Base-by-base conservation (phyloP, 2,888 invertebrate species). In the Cataglyphis cursor region DNA sequence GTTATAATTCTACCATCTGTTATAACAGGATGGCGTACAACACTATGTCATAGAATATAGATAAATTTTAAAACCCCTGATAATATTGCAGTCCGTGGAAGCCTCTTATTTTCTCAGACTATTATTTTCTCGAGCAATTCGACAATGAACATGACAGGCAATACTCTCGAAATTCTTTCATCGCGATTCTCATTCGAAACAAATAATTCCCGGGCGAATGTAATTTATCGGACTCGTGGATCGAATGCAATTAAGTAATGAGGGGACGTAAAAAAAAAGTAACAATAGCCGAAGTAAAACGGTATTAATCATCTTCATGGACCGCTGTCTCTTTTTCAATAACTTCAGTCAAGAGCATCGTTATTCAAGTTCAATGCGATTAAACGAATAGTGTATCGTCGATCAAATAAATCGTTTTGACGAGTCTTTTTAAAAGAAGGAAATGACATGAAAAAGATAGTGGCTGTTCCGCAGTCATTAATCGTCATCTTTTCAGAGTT, bases 101-200 rank as follows among this genome's bases (percentile, higher is more conserved):
- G 70, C 72, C 78, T 80, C 78, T 80, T 70, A 70, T 70, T 70
- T 59, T 70, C 78, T 80, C 78, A 70, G 78, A 80, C 59, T 70
- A 70, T 80, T 80, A 70, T 80, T 80, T 70, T 70, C 72, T 70
- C 59, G 24, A 44, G 72, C 73, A 35, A 70, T 70, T 70, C 78
- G 78, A 78, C 57, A 38, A 28, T 21, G 21, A 68, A 54, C 12
- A 10, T 18, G 44, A 62, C 54, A 24, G 54, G 15, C 31, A 44
- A 28, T 57, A 68, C 8, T 59, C 78, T 80, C 78, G 44, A 78
- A 70, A 78, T 70, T 59, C 57, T 70, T 31, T 70, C 59, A 59
- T 78, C 44, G 44, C 44, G 31, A 59, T 24, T 78, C 70, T 57
- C 70, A 21, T 59, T 44, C 44, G 78, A 80, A 70, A 80, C 44